Evolutionary conservation across 2,888 invertebrate species (phyloP).

Genomic region (Bruchidius siliquastri): DNA sequence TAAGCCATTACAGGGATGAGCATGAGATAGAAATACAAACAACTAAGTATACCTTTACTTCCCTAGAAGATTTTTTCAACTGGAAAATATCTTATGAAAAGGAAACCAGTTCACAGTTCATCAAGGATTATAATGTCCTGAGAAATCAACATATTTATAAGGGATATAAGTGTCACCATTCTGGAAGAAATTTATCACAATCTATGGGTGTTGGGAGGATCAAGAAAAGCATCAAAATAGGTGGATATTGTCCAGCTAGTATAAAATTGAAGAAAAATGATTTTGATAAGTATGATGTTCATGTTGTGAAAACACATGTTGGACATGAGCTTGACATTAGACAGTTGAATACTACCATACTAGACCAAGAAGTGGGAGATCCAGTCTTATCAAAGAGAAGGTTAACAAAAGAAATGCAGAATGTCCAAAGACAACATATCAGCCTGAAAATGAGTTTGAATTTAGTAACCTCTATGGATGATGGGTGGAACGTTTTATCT

Average conservation of each 20-base stretch:
- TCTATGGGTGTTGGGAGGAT: conserved; percentile 5
- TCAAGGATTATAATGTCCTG: conserved; percentile 3
- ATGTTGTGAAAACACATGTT: conserved; percentile 1
- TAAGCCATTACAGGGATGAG: too few relatives aligned
- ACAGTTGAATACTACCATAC: too few relatives aligned
- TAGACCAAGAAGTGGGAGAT: too few relatives aligned
- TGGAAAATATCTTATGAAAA: conserved; percentile 3
- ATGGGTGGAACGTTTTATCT: too few relatives aligned
- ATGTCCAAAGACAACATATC: too few relatives aligned
- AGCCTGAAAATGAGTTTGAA: too few relatives aligned
- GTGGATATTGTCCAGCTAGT: conserved; percentile 9
- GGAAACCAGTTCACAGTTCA: conserved; percentile 6
- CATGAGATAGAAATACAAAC: too few relatives aligned
- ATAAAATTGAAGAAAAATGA: conserved; percentile 4
- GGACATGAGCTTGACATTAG: too few relatives aligned
- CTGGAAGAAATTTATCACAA: conserved; percentile 4
- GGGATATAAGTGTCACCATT: conserved; percentile 7
- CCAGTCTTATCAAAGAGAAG: too few relatives aligned
- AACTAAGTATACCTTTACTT: neutral
- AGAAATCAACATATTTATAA: conserved; percentile 4
- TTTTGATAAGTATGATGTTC: conserved; percentile 4
- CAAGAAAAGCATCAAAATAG: conserved; percentile 7
- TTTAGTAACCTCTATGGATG: too few relatives aligned
- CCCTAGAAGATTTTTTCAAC: conserved; percentile 2
- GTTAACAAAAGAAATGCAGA: too few relatives aligned